Conservation (phyloP, 2,797 vertebrate species). For the Vireo griseus region DNA sequence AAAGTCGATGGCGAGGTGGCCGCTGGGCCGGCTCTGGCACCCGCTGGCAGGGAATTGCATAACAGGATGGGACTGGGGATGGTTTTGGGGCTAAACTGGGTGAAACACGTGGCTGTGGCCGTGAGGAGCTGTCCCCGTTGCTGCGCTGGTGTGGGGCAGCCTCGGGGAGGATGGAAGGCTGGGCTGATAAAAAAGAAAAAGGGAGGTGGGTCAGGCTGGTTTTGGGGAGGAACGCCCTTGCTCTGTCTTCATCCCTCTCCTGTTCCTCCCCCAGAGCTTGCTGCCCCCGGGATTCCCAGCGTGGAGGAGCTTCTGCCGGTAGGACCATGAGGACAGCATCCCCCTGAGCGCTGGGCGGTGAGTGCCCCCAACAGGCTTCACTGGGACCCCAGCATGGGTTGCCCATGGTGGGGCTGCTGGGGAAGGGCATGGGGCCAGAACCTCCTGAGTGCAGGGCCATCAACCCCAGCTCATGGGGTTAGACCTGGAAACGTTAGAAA, state of each 20-base stretch:
- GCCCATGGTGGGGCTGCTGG: background rate
- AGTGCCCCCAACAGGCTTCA: background rate
- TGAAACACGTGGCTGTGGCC: background rate
- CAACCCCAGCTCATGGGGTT: background rate
- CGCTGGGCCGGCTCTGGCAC: background rate
- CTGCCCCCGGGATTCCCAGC: background rate
- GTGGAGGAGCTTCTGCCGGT: background rate
- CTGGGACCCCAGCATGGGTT: accelerated
- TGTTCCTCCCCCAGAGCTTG: background rate
- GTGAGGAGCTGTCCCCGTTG: background rate
- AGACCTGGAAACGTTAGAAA: background rate
- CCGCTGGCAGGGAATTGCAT: conserved; percentile 42
- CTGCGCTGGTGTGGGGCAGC: background rate
- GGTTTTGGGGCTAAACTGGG: conserved; percentile 43
- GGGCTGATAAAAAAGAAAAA: background rate
- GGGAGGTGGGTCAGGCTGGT: background rate
- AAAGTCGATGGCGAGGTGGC: conserved; percentile 1
- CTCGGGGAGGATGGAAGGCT: background rate
- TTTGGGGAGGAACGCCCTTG: background rate
- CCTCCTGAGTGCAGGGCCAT: accelerated
- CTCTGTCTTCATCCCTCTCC: background rate
- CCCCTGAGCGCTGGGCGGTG: conserved; percentile 15
- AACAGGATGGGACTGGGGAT: conserved; percentile 17
- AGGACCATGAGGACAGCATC: conserved; percentile 33
- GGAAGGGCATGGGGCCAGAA: background rate